Evolutionary conservation across 2,797 vertebrate species (phyloP), one percentile per base, ranked within the genome.

Genomic region (Etheostoma perlongum): DNA sequence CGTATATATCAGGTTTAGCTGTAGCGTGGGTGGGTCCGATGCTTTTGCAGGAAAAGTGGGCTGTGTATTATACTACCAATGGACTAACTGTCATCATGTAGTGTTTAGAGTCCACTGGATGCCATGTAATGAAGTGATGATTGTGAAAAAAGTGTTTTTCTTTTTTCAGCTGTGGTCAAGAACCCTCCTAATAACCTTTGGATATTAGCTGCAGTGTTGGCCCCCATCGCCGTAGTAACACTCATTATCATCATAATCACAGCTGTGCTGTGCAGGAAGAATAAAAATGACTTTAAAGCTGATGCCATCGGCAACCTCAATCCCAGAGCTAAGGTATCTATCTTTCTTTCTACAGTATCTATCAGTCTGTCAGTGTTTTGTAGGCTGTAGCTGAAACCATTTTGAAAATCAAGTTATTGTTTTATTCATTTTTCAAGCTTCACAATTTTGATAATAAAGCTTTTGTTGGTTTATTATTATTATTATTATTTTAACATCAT

Each of bases 231-330:
- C 0, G 97, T 99, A 57, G 98, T 99, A 85, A 98, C 97, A 0
- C 94, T 99, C 84, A 98, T 99, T 91, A 98, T 99, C 86, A 96
- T 99, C 94, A 99, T 99, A 92, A 99, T 99, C 93, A 97, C 98
- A 0, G 97, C 97, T 0, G 98, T 99, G 89, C 95, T 99, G 73
- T 99, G 98, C 92, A 96, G 97, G 88, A 99, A 98, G 94, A 99
- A 99, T 95, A 99, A 99, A 94, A 97, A 94, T 0, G 97, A 99
- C 92, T 98, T 98, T 91, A 99, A 99, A 90, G 95, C 97, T 0
- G 98, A 99, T 69, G 95, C 97, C 78, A 94, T 99, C 79, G 96
- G 97, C 89, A 99, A 97, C 93, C 94, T 99, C 66, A 98, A 99
- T 62, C 97, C 97, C 78, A 91, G 98, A 87, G 95, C 97, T 15